Base-by-base conservation (phyloP, 2,888 invertebrate genomes). In the Hoplodrina ambigua region DNA sequence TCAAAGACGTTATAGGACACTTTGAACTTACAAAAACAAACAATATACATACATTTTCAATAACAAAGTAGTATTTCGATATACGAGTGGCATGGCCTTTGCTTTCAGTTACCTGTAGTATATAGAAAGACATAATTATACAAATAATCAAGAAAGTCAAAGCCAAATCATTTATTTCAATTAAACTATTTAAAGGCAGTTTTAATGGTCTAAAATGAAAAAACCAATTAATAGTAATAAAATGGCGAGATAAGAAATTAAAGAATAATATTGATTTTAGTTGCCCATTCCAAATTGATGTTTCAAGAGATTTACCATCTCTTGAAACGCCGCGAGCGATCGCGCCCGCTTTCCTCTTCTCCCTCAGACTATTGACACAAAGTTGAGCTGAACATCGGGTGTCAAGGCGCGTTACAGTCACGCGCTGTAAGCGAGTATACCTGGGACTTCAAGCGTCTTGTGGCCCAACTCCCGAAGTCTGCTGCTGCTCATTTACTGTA, bases 331-430 rank as follows among this genome's bases (percentile, higher is more conserved):
- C n/a, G 8, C 4, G 4, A 61, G 55, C 55, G 17, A 17, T 62
- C 5, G 5, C 19, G 17, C 6, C 58, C 80, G 76, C 83, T 81
- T 0, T 1, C 8, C 57, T 17, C 73, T 66, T 55, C 10, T 69
- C 11, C 33, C 59, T 76, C 33, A n/a, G 7, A 4, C 85, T 84
- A 62, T 62, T 62, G 59, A 46, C 58, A 61, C 64, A 82, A 87
- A 89, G 88, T 89, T 87, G 88, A 89, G 86, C 79, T 80, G 88
- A 88, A 83, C 87, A 84, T 80, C 68, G 64, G 84, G 86, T 89
- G 94, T 94, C 94, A 89, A 79, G 81, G 78, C 89, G 87, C 86
- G 91, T 94, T 94, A 93, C 79, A 88, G 84, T 92, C 92, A 91
- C 78, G 67, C 78, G 68, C 72, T 80, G 77, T 82, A 81, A 84